These are phyloP conservation scores for Drosophila eohydei DNA, from an alignment of 2,888 invertebrate species.

Conservation along the genomic window DNA sequence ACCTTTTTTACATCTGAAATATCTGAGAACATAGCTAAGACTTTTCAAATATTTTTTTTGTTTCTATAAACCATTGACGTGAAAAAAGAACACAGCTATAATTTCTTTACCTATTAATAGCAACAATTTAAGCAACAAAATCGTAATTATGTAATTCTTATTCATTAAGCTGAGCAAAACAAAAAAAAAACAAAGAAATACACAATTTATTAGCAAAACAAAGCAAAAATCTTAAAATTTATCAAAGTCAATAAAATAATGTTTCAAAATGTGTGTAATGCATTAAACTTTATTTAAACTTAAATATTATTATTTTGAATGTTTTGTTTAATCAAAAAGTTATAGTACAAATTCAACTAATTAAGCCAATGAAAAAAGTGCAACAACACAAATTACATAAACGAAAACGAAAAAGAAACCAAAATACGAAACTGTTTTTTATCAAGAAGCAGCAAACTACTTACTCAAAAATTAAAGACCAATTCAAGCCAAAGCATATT, in stretches of 20 bases:
- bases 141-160: slow-evolving; percentile 66
- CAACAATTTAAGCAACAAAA: slow-evolving; percentile 56
- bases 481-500: slow-evolving; percentile 32
- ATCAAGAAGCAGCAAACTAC: slow-evolving; percentile 39
- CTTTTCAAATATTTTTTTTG: slow-evolving; percentile 46
- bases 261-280: slow-evolving; percentile 76
- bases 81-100: slow-evolving; percentile 55
- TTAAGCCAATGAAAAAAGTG: slow-evolving; percentile 56
- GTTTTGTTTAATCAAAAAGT: slow-evolving; percentile 57
- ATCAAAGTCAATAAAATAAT: slow-evolving; percentile 80
- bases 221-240: slow-evolving; percentile 64
- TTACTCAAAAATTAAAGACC: slow-evolving; percentile 28
- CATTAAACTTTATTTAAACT: slow-evolving; percentile 77
- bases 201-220: slow-evolving; percentile 72
- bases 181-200: slow-evolving; percentile 59
- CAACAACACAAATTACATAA: slow-evolving; percentile 45
- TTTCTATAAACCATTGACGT: slow-evolving; percentile 55
- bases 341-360: slow-evolving; percentile 43
- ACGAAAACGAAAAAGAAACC: slow-evolving; percentile 10
- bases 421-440: slow-evolving; percentile 1
- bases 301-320: slow-evolving; percentile 69
- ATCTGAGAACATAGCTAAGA: slow-evolving; percentile 48
- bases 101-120: slow-evolving; percentile 55
- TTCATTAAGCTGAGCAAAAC: slow-evolving; percentile 66
- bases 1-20: slow-evolving; percentile 18